phyloP scores from a whole-genome alignment of 2,113 vertebrate genomes.

The Cygnus atratus region DNA sequence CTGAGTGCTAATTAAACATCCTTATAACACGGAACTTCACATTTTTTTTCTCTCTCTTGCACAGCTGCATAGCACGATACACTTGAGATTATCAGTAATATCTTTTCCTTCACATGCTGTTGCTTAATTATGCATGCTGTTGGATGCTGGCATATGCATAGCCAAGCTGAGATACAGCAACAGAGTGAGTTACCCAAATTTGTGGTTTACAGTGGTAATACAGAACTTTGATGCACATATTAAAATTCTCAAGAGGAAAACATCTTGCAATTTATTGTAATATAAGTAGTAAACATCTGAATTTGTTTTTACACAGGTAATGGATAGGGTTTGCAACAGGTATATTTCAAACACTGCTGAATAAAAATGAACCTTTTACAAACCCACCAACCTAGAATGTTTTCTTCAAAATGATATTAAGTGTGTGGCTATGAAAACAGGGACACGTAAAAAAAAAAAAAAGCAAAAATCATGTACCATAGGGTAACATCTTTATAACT shows the following conservation, averaged over 20 bases:
- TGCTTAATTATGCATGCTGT: not conserved
- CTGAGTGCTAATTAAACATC: not conserved
- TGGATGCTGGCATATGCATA: not conserved
- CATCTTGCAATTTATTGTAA: conserved; percentile 48
- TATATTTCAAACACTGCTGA: conserved; percentile 30
- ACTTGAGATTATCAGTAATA: not conserved
- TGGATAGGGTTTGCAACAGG: conserved; percentile 25
- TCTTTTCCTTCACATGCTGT: not conserved
- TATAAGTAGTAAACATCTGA: conserved; percentile 56
- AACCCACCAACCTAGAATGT: not conserved
- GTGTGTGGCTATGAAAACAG: conserved; percentile 59
- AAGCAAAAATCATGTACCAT: conserved; percentile 66
- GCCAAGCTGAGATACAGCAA: not conserved
- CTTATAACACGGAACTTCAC: not conserved
- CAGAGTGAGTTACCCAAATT: not conserved
- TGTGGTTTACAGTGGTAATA: not conserved
- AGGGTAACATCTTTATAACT: conserved; percentile 60
- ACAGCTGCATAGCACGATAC: not conserved
- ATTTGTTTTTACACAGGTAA: conserved; percentile 50
- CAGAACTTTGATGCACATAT: not conserved
- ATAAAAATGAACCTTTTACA: conserved; percentile 50
- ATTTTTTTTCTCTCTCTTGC: not conserved
- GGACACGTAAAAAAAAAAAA: conserved; percentile 53
- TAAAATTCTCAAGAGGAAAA: conserved; percentile 39
- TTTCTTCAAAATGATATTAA: conserved; percentile 46